A percentile compares a stretch with the other conserved stretches of the same genome.
These are phyloP conservation scores for Corythoichthys haematopterus DNA, from an alignment of 2,113 vertebrate species.

Conservation along the genomic window DNA sequence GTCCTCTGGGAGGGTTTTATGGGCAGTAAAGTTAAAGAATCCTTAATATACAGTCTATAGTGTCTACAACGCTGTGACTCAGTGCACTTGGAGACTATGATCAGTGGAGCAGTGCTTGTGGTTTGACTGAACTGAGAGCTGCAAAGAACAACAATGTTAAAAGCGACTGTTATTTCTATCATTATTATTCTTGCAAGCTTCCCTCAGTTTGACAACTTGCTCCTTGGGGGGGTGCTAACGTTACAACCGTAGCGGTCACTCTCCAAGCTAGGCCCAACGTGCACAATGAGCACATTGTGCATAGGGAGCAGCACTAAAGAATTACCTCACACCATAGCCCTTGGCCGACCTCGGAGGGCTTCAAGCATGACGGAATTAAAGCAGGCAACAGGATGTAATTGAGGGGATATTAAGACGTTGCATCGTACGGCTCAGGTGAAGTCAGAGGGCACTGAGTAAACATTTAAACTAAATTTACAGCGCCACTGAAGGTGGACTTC, in stretches of 20 bases:
- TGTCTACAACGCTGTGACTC: constrained; percentile 38
- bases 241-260: constrained; percentile 54
- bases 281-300: constrained; percentile 72
- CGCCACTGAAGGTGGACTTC: background rate
- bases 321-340: constrained; percentile 42
- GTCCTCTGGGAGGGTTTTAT: constrained; percentile 58
- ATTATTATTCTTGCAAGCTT: constrained; percentile 60
- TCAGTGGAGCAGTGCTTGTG: background rate
- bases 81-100: constrained; percentile 13
- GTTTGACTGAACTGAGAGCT: constrained; percentile 17
- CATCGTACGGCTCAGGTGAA: constrained; percentile 29
- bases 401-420: constrained; percentile 35
- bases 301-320: constrained; percentile 28
- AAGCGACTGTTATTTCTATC: constrained; percentile 58
- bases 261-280: constrained; percentile 35
- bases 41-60: constrained; percentile 36
- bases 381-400: constrained; percentile 25
- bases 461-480: background rate
- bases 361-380: constrained; percentile 25
- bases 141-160: constrained; percentile 37
- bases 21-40: constrained; percentile 44
- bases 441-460: constrained; percentile 37
- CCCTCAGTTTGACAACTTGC: constrained; percentile 42
- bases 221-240: constrained; percentile 57
- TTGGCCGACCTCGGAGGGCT: constrained; percentile 27